A percentile compares a stretch with the other conserved stretches of the same genome.
phyloP scores from a whole-genome alignment of 1,140 invertebrate species.

The Micrasema minimum region DNA sequence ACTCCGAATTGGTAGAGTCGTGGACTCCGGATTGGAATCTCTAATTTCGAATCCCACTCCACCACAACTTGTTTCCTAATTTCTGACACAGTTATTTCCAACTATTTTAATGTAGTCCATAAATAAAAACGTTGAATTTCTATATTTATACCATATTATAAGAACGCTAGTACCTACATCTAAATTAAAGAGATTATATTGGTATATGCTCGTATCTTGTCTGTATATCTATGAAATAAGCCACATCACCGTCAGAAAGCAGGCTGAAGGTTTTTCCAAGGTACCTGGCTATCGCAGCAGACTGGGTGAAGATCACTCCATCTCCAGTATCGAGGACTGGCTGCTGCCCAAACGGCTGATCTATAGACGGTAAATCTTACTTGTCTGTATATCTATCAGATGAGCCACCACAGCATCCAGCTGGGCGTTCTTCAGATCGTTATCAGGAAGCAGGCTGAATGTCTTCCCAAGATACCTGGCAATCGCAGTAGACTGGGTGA shows the following conservation, averaged over 20 bases:
- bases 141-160: too few relatives aligned
- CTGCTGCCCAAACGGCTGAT: background rate
- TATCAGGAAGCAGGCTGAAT: constrained; percentile 71
- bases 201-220: background rate
- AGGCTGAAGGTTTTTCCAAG: constrained; percentile 75
- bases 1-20: too few relatives aligned
- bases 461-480: constrained; percentile 76
- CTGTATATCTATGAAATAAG: constrained; percentile 69
- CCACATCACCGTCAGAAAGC: constrained; percentile 72
- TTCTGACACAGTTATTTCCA: too few relatives aligned
- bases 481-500: constrained; percentile 78
- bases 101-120: too few relatives aligned
- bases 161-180: too few relatives aligned
- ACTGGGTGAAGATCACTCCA: constrained; percentile 76
- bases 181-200: too few relatives aligned
- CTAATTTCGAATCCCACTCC: too few relatives aligned
- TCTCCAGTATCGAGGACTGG: constrained; percentile 58
- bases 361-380: constrained; percentile 57
- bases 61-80: too few relatives aligned
- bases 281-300: constrained; percentile 76
- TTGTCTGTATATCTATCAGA: constrained; percentile 66
- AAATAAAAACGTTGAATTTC: too few relatives aligned
- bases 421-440: constrained; percentile 74
- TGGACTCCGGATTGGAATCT: too few relatives aligned
- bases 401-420: constrained; percentile 75